phyloP scores from a whole-genome alignment of 2,113 vertebrate species.

The Turdus rufiventris region DNA sequence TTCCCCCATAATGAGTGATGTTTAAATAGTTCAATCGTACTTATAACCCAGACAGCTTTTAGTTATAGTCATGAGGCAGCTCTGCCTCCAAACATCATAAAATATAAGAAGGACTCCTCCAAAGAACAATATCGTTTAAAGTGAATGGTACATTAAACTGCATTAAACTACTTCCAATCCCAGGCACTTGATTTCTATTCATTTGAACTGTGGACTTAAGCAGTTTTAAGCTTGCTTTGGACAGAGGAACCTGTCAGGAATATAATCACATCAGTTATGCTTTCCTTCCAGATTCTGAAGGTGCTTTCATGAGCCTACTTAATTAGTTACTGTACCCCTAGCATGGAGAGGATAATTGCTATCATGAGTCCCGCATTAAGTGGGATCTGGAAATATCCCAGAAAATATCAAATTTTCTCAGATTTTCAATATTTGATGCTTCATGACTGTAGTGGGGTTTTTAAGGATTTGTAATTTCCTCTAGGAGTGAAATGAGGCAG shows the following conservation, averaged over 20 bases:
- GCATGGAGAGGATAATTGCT: conserved; percentile 1
- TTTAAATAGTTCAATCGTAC: neutral
- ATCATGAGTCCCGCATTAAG: conserved; percentile 2
- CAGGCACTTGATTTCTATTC: neutral
- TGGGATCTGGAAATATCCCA: conserved; percentile 15
- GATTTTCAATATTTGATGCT: neutral
- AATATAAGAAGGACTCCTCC: neutral
- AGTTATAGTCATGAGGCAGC: neutral
- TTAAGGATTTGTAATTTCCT: neutral
- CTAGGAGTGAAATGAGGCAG: neutral
- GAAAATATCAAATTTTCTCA: neutral
- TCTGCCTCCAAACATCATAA: neutral
- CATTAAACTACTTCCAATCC: neutral
- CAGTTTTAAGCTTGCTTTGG: neutral
- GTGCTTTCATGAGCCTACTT: conserved; percentile 1
- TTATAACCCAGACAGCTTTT: neutral
- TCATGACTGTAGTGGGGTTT: neutral
- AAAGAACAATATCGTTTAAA: neutral
- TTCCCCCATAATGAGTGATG: neutral
- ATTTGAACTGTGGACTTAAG: neutral
- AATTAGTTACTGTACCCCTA: conserved; percentile 12
- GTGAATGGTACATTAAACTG: neutral
- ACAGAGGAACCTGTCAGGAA: neutral
- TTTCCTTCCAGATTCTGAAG: neutral
- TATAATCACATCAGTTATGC: conserved; percentile 15